A percentile compares a stretch with the other conserved stretches of the same genome.
Evolutionary conservation across 2,113 vertebrate species (phyloP).

Genomic region (Hystrix cristata): DNA sequence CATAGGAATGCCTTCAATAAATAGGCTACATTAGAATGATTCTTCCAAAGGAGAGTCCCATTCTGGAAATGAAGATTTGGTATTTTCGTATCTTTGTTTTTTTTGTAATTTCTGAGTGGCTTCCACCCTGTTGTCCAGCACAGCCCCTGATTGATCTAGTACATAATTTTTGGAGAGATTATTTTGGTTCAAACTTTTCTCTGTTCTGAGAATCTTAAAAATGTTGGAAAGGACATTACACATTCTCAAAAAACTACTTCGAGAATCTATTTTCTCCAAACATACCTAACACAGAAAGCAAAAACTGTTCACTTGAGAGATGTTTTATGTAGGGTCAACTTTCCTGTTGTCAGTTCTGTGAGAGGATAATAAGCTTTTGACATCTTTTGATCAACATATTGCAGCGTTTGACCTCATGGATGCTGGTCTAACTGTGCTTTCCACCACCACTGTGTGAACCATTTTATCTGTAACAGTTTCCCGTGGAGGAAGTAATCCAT

Average conservation of each 20-base stretch:
- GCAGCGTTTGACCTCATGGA: background rate
- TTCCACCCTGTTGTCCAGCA: no score
- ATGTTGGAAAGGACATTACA: background rate
- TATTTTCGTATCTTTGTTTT: background rate
- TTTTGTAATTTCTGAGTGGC: background rate
- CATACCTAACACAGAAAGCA: background rate
- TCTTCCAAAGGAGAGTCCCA: background rate
- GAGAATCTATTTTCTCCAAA: background rate
- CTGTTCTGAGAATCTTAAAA: background rate
- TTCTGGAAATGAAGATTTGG: background rate
- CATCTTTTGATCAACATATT: background rate
- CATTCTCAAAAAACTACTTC: background rate
- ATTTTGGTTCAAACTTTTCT: background rate
- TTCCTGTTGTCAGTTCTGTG: background rate
- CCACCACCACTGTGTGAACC: background rate
- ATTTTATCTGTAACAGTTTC: background rate
- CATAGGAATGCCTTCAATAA: background rate
- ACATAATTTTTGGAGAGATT: background rate
- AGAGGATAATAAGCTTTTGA: background rate
- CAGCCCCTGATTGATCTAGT: background rate
- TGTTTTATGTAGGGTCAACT: background rate
- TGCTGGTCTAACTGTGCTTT: background rate
- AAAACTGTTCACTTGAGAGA: background rate
- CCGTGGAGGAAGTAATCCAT: background rate
- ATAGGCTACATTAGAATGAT: background rate